These are phyloP conservation scores for Drosophila austrosaltans DNA, from an alignment of 2,888 invertebrate genomes.

Conservation along the genomic window DNA sequence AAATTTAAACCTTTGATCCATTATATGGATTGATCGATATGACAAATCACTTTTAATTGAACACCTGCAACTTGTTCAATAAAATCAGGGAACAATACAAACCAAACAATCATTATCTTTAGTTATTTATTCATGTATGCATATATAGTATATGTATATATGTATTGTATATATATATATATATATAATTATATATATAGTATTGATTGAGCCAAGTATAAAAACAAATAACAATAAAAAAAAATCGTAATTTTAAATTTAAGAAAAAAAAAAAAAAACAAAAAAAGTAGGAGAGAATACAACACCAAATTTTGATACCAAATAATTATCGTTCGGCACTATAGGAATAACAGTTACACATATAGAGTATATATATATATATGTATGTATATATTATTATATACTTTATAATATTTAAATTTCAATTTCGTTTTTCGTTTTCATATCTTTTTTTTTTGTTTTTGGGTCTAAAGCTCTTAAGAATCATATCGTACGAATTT, in stretches of 20 bases:
- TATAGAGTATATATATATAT: conserved; percentile 21
- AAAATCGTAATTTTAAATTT: conserved; percentile 56
- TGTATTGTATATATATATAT: conserved; percentile 42
- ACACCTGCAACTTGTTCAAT: background rate
- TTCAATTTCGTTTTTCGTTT: conserved; percentile 20
- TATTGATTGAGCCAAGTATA: conserved; percentile 69
- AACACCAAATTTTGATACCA: conserved; percentile 35
- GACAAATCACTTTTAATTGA: background rate
- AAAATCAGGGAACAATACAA: background rate
- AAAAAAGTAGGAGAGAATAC: conserved; percentile 25
- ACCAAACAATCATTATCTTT: conserved; percentile 4
- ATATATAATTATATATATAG: conserved; percentile 38
- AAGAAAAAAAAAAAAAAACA: conserved; percentile 17
- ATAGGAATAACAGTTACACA: conserved; percentile 42
- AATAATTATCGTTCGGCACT: conserved; percentile 19
- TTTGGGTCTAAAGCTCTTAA: conserved; percentile 48
- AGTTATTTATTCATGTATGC: conserved; percentile 39
- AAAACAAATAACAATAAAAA: conserved; percentile 77
- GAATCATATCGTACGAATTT: conserved; percentile 18
- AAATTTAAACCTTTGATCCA: background rate
- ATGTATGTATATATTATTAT: conserved; percentile 13
- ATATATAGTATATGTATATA: conserved; percentile 26
- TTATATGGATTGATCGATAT: background rate
- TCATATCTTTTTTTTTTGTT: conserved; percentile 4
- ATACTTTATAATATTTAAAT: conserved; percentile 56